Evolutionary conservation across 2,888 invertebrate species (phyloP).

Genomic region (Ochropleura leucogaster): DNA sequence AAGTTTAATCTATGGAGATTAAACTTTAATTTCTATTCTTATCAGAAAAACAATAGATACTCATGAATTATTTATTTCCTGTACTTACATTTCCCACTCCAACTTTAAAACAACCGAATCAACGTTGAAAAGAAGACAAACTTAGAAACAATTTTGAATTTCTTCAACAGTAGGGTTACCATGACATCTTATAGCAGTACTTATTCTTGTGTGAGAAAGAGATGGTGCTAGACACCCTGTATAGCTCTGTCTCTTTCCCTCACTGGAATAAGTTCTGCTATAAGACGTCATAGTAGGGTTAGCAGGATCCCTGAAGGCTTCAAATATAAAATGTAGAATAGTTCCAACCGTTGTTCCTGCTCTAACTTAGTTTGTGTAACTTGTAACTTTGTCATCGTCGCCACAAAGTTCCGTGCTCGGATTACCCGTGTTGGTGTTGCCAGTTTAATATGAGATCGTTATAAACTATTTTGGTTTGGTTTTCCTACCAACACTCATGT

Average conservation of each 20-base stretch:
- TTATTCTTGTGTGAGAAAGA: too few species aligned
- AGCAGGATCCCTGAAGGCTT: not conserved
- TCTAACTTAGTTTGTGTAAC: constrained; percentile 40
- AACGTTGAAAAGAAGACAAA: constrained; percentile 5
- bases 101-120: not conserved
- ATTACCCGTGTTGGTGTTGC: constrained; percentile 36
- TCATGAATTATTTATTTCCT: not conserved
- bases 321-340: constrained; percentile 44
- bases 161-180: too few species aligned
- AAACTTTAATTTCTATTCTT: not conserved
- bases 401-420: constrained; percentile 35
- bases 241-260: too few species aligned
- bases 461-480: not conserved
- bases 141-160: constrained; percentile 7
- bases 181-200: too few species aligned
- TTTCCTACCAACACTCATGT: too few species aligned
- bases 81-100: not conserved
- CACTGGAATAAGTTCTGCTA: too few species aligned
- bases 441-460: constrained; percentile 22
- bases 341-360: constrained; percentile 23
- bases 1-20: too few species aligned
- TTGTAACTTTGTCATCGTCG: constrained; percentile 30
- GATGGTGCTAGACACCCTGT: too few species aligned
- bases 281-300: too few species aligned
- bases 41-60: not conserved